Evolutionary conservation across 2,113 vertebrate species (phyloP), one percentile per base, ranked within the genome.

Genomic region (Ptilorrhoa leucosticta): DNA sequence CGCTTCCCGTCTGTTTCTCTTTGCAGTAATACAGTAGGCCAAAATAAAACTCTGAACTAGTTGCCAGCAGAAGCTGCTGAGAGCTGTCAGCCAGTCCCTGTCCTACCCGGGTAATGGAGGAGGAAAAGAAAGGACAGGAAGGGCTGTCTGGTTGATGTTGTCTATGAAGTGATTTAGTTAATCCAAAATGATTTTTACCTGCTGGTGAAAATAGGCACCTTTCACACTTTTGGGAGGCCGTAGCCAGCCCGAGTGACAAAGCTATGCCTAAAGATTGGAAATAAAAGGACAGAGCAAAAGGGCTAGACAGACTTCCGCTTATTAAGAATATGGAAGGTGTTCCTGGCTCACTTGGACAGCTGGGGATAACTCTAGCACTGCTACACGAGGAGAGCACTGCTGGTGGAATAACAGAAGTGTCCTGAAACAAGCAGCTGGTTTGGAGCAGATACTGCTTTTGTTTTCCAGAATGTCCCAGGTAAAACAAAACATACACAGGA

Each of bases 31-130:
- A 45, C 1, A 57, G 69, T 24, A 90, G 88, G 85, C 94, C 94
- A 88, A 83, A 90, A 71, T 76, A 88, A 88, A 83, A 76, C 50
- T 73, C 68, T 40, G 50, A 81, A 87, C 22, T 44, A 92, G 45
- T 53, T 90, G 71, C 58, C 68, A 77, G 71, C 31, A 90, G 71
- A 92, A 93, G 47, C 88, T 92, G 53, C 90, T 83, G 73, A 42
- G 70, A 87, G 47, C 77, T 78, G 23, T 66, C 58, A 95, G 68
- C 63, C 68, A 24, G 76, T 66, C 51, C 7, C 27, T 73, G 14
- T 40, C 35, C 44, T 83, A 26, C 20, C 3, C 7, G 1, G 33
- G 21, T 54, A 87, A 53, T 2, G 31, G 60, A 71, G 58, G 26
- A 40, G 13, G 35, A 54, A 84, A 75, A 88, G 37, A 53, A 37